A percentile compares a stretch with the other conserved stretches of the same genome.
Conservation (phyloP, 1,140 invertebrate species). For the Magallana gigas region DNA sequence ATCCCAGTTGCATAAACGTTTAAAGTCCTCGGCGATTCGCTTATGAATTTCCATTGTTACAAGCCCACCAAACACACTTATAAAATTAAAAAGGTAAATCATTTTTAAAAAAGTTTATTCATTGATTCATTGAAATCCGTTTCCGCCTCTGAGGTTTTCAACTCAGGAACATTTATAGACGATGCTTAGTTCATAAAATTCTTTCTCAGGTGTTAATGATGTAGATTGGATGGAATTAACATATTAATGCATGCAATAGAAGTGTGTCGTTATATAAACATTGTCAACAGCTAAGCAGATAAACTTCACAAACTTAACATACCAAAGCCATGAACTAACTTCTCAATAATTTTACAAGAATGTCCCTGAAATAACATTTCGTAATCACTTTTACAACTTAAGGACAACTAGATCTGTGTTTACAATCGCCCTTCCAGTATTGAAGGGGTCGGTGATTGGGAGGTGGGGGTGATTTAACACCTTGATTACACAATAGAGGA, state of each 20-base stretch:
- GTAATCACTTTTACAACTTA: neutral
- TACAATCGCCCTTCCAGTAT: neutral
- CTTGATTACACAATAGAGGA: slow-evolving; percentile 10
- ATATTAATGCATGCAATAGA: neutral
- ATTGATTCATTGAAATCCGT: neutral
- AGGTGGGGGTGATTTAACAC: slow-evolving; percentile 11
- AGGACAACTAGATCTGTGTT: neutral
- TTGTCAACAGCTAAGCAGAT: neutral
- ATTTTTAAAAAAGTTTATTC: neutral
- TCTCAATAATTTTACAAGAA: neutral
- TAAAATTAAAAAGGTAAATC: no score
- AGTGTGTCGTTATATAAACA: neutral
- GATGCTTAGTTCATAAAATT: neutral
- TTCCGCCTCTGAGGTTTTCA: neutral
- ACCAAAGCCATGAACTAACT: neutral
- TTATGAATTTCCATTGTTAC: no score
- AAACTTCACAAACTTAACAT: neutral
- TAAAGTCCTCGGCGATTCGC: no score
- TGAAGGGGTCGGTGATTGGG: neutral
- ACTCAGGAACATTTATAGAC: neutral
- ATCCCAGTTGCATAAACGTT: no score
- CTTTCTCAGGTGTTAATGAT: neutral
- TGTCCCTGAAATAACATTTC: neutral
- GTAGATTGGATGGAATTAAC: neutral
- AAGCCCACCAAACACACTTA: no score